A percentile compares a stretch with the other conserved stretches of the same genome.
These are phyloP conservation scores for Diarsia rubi DNA, from an alignment of 2,888 invertebrate species.

Conservation along the genomic window DNA sequence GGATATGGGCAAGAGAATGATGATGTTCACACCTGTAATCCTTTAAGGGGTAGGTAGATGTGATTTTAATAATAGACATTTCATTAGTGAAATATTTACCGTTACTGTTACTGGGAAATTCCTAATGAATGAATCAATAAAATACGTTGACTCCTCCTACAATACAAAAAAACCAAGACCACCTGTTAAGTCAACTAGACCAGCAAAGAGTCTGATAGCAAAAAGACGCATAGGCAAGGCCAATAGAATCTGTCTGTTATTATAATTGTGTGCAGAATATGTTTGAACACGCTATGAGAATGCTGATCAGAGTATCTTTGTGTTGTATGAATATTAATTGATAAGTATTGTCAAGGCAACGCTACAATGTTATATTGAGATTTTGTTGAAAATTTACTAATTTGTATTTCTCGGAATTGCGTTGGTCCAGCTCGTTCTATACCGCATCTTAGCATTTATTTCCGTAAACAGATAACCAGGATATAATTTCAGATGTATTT, in stretches of 20 bases:
- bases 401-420: not conserved
- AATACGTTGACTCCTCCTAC: no score
- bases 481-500: slow-evolving; percentile 2
- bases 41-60: not conserved
- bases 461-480: not conserved
- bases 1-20: no score
- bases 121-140: not conserved
- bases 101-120: not conserved
- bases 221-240: slow-evolving; percentile 68
- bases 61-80: not conserved
- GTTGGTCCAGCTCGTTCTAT: not conserved
- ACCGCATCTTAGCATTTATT: not conserved
- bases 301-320: slow-evolving; percentile 44
- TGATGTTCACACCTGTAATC: not conserved
- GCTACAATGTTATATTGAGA: slow-evolving; percentile 13
- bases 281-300: slow-evolving; percentile 50
- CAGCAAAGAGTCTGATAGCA: slow-evolving; percentile 62
- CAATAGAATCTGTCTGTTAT: slow-evolving; percentile 40
- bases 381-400: slow-evolving; percentile 9
- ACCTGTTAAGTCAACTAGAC: not conserved
- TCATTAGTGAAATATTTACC: not conserved
- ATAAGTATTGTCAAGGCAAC: slow-evolving; percentile 47
- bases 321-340: slow-evolving; percentile 58
- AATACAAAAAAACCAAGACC: no score
- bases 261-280: slow-evolving; percentile 53